A percentile compares a stretch with the other conserved stretches of the same genome.
These are phyloP conservation scores for Nothoprocta perdicaria DNA, from an alignment of 2,113 vertebrate genomes.

Conservation along the genomic window DNA sequence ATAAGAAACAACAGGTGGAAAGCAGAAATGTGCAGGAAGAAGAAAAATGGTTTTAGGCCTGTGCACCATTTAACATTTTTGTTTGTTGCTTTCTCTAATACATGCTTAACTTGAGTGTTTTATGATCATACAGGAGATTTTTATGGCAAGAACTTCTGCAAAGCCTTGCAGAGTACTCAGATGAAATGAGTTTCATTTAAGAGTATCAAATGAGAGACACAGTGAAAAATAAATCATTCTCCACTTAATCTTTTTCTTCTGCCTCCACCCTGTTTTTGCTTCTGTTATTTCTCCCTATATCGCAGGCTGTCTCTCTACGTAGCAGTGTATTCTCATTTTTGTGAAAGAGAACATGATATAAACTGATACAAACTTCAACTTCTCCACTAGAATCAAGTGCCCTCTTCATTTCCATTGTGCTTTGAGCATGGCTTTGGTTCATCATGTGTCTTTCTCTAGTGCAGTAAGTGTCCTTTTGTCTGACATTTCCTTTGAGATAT, in stretches of 20 bases:
- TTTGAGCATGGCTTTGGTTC: not conserved
- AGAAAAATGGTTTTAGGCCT: not conserved
- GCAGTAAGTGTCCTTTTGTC: not conserved
- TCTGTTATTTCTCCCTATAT: not conserved
- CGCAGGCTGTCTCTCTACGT: not conserved
- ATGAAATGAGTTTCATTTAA: constrained; percentile 15
- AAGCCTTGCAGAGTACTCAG: not conserved
- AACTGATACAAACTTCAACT: not conserved
- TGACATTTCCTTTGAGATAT: not conserved
- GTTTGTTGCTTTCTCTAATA: not conserved
- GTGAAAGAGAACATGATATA: not conserved
- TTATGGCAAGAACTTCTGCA: not conserved
- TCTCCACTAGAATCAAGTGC: not conserved
- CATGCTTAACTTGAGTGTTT: not conserved
- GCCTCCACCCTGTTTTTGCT: not conserved
- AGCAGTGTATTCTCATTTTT: not conserved
- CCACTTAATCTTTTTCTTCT: not conserved
- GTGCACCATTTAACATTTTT: constrained; percentile 13
- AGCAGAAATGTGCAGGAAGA: not conserved
- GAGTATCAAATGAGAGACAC: not conserved
- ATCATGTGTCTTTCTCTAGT: not conserved
- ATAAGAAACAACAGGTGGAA: not conserved
- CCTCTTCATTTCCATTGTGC: not conserved
- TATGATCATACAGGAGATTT: not conserved
- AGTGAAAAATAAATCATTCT: constrained; percentile 28